Evolutionary conservation across 2,113 vertebrate genomes (phyloP), one percentile per base, ranked within the genome.

Genomic region (Pollimyrus isidori): DNA sequence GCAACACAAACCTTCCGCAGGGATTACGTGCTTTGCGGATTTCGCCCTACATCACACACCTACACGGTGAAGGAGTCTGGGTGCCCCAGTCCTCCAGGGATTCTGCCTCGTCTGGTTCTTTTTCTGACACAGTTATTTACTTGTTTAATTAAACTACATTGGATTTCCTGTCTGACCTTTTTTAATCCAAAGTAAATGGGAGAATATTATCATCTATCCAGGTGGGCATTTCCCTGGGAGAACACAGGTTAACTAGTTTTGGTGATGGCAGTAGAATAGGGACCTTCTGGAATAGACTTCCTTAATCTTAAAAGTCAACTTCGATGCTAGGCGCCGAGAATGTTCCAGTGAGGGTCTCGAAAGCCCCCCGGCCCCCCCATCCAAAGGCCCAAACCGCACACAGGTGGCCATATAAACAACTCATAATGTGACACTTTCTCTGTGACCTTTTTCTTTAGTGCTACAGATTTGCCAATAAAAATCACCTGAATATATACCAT

Each of bases 91-190:
- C 15, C 73, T 42, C 73, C 0, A 19, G 73, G 35, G 73, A 80
- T 42, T 15, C 73, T 42, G 35, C 73, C 5, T 42, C 35, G 6
- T 80, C 73, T 80, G 73, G n/a, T 19, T 80, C 73, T 30, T 80
- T 69, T 69, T 69, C 35, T 80, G 73, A 80, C 73, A 80, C 73
- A 42, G 30, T 80, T 80, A 80, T 80, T 80, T 42, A 80, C 73
- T 80, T 42, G 35, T 80, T 80, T 80, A 35, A 80, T 80, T 80
- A 80, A 30, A 80, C 73, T 80, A 42, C 15, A 39, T 19, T 80
- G 73, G 73, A 80, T 80, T 39, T 39, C 35, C 35, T 80, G 35
- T 80, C 73, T 80, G 73, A 42, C 73, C 73, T 80, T 76, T 76
- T 39, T 80, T 30, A 35, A 69, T 69, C 62, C n/a, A 30, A 69